Evolutionary conservation across 2,797 vertebrate species (phyloP).

Genomic region (Salmo trutta): DNA sequence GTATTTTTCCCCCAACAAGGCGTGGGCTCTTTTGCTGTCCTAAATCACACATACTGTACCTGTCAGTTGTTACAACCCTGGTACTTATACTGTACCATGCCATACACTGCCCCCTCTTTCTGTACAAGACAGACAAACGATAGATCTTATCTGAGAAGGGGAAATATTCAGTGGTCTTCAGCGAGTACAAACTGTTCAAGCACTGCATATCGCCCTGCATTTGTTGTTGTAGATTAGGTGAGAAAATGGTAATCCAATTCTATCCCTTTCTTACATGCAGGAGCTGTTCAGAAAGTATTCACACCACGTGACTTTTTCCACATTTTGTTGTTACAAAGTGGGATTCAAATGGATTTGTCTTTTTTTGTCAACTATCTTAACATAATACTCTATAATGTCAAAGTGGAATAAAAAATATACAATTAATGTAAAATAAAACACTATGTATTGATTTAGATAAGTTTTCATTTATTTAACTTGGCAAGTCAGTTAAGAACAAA

Average conservation of each 20-base stretch:
- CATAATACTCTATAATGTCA: no score
- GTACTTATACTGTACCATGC: constrained; percentile 51
- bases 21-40: neutral
- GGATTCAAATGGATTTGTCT: no score
- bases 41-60: constrained; percentile 50
- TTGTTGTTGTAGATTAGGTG: neutral
- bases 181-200: constrained; percentile 8
- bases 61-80: constrained; percentile 56
- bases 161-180: neutral
- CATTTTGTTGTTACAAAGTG: no score
- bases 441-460: no score
- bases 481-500: no score
- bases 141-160: constrained; percentile 36
- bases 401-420: no score
- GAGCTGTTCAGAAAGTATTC: neutral
- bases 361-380: no score
- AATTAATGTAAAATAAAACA: no score
- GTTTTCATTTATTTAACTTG: no score
- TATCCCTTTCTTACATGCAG: neutral
- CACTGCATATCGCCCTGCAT: neutral
- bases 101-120: constrained; percentile 9
- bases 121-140: constrained; percentile 35
- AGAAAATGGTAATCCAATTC: neutral
- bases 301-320: no score
- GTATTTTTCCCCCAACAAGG: constrained; percentile 17